Conservation (phyloP, 2,888 invertebrate species). For the Megalurothrips usitatus region DNA sequence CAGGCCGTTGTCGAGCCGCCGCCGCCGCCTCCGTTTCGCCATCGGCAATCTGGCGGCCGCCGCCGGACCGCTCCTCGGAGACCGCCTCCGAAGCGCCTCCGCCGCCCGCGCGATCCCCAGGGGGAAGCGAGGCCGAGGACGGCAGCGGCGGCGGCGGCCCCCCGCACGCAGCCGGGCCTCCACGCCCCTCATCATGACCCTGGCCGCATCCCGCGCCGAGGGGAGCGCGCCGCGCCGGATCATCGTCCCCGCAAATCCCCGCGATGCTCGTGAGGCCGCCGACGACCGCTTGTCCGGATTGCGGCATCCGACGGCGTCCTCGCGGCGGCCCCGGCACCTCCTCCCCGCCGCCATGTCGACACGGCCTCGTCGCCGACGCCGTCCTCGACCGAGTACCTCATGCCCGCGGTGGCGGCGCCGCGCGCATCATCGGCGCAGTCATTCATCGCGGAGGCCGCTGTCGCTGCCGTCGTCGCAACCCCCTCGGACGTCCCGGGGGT, state of each 20-base stretch:
- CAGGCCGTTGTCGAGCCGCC: too few species aligned
- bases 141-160: background rate
- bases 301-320: background rate
- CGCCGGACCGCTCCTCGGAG: background rate
- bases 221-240: background rate
- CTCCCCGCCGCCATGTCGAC: too few species aligned
- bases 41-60: background rate
- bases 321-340: too few species aligned
- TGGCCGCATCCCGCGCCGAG: background rate
- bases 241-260: constrained; percentile 20
- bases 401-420: too few species aligned
- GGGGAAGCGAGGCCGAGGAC: background rate
- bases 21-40: background rate
- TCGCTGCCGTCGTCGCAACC: too few species aligned
- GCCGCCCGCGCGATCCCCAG: background rate
- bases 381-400: too few species aligned
- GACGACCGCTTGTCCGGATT: background rate
- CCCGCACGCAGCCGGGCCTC: background rate
- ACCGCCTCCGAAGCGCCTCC: background rate
- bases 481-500: too few species aligned
- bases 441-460: too few species aligned
- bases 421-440: too few species aligned
- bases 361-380: too few species aligned
- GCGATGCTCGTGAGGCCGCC: background rate
- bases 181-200: constrained; percentile 14